phyloP scores from a whole-genome alignment of 2,888 invertebrate genomes.

The Pedicia rivosa region DNA sequence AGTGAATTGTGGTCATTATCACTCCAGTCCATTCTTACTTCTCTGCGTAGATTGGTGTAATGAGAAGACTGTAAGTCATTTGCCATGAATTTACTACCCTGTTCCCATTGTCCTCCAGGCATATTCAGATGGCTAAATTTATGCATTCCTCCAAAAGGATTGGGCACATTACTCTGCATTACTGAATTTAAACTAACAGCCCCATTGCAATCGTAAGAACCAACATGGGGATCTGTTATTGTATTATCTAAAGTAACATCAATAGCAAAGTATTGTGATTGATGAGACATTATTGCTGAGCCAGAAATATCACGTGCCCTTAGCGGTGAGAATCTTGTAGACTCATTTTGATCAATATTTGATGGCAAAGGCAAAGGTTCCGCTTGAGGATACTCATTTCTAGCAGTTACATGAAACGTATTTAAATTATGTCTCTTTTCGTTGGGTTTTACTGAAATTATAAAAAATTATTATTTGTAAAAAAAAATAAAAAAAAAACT shows the following conservation, averaged over 20 bases:
- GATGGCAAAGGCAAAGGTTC: slow-evolving; percentile 40
- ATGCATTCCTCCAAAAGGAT: slow-evolving; percentile 43
- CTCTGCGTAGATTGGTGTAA: slow-evolving; percentile 38
- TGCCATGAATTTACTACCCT: slow-evolving; percentile 50
- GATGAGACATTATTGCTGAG: slow-evolving; percentile 38
- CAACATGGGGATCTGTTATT: slow-evolving; percentile 37
- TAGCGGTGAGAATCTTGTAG: slow-evolving; percentile 45
- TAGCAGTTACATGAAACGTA: too few relatives aligned
- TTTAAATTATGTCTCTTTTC: too few relatives aligned
- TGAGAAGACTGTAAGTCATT: slow-evolving; percentile 50
- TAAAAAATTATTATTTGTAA: too few relatives aligned
- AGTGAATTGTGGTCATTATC: slow-evolving; percentile 16
- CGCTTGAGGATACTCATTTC: slow-evolving; percentile 39
- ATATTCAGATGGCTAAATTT: slow-evolving; percentile 48
- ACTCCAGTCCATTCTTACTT: slow-evolving; percentile 20
- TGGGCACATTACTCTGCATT: slow-evolving; percentile 63
- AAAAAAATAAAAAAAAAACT: too few relatives aligned
- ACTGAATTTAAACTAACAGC: slow-evolving; percentile 48
- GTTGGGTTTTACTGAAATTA: too few relatives aligned
- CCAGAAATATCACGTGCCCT: slow-evolving; percentile 46
- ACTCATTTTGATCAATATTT: slow-evolving; percentile 47
- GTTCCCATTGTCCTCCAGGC: slow-evolving; percentile 58
- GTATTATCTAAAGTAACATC: slow-evolving; percentile 21
- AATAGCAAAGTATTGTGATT: slow-evolving; percentile 15
- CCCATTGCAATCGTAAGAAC: slow-evolving; percentile 50